Evolutionary conservation across 2,888 invertebrate genomes (phyloP), one percentile per base, ranked within the genome.

Genomic region (Hermaeophaga mercurialis): DNA sequence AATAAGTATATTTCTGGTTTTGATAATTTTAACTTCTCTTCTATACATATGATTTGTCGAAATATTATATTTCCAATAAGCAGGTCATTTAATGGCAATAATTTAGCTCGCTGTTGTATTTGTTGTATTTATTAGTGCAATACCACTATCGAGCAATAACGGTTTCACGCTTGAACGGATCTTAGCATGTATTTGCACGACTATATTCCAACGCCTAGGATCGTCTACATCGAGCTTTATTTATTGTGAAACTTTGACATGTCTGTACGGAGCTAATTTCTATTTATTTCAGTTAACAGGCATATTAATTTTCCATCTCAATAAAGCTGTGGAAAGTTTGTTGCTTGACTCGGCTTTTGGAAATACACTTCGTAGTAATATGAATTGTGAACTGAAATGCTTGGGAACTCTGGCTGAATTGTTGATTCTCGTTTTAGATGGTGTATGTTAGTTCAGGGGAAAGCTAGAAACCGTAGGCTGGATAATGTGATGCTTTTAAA

Each of bases 291-390:
- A 34, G 44, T 57, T 47, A 48, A 57, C 53, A 44, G 48, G 33
- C 44, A 36, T 57, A 53, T 57, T 57, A 57, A 57, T 57, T 57
- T 57, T 50, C 43, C 44, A 38, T 43, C n/a, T 52, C 47, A 44
- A 47, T 57, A 18, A 38, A 53, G 15, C 57, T 17, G 41, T 17
- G 44, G 12, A 11, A 52, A 46, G 48, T 57, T 57, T 41, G 47
- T 54, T 22, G n/a, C 15, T 6, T 49, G 26, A 41, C 17, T 49
- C 31, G 33, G 33, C 41, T 31, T 28, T 34, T 44, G 2, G 18
- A 11, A 19, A 54, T 54, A n/a, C 22, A 53, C 36, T 50, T 50
- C 24, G 12, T 39, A 34, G 15, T 26, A 38, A 43, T 14, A 14
- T 14, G 15, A 14, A 26, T 24, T 44, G 44, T 24, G 19, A 24